phyloP scores from a whole-genome alignment of 2,797 vertebrate genomes.

The Artibeus lituratus region DNA sequence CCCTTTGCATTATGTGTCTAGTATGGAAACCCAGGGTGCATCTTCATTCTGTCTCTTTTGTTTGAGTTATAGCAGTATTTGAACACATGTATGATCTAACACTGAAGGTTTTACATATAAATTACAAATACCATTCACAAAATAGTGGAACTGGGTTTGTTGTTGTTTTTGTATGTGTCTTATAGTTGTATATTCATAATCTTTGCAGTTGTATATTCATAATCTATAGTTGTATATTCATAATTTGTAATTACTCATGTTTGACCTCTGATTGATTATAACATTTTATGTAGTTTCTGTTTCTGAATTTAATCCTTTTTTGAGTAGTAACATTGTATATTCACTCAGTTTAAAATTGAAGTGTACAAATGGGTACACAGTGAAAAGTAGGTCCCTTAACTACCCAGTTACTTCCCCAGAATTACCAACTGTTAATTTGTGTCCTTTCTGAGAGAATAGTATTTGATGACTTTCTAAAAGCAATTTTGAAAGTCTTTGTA shows the following conservation, averaged over 20 bases:
- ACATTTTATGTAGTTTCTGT: constrained; percentile 16
- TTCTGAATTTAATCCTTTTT: constrained; percentile 1
- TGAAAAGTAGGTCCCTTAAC: not conserved
- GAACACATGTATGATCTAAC: not conserved
- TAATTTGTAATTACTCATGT: not conserved
- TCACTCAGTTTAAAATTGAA: not conserved
- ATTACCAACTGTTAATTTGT: not conserved
- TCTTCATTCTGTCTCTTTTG: constrained; percentile 26
- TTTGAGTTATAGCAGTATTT: constrained; percentile 6
- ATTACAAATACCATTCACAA: not conserved
- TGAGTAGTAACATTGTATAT: not conserved
- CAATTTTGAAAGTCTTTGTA: constrained; percentile 18
- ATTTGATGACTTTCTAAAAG: not conserved
- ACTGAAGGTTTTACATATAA: not conserved
- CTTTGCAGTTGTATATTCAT: not conserved
- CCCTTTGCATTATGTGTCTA: not conserved
- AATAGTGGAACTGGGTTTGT: not conserved
- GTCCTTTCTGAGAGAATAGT: not conserved
- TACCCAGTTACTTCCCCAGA: not conserved
- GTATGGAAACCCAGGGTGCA: not conserved
- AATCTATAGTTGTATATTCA: not conserved
- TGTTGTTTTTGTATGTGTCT: not conserved
- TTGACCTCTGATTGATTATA: constrained; percentile 2
- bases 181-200: not conserved
- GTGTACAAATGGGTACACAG: not conserved